These are phyloP conservation scores for Elephas maximus DNA, from an alignment of 2,113 vertebrate species.

Conservation along the genomic window DNA sequence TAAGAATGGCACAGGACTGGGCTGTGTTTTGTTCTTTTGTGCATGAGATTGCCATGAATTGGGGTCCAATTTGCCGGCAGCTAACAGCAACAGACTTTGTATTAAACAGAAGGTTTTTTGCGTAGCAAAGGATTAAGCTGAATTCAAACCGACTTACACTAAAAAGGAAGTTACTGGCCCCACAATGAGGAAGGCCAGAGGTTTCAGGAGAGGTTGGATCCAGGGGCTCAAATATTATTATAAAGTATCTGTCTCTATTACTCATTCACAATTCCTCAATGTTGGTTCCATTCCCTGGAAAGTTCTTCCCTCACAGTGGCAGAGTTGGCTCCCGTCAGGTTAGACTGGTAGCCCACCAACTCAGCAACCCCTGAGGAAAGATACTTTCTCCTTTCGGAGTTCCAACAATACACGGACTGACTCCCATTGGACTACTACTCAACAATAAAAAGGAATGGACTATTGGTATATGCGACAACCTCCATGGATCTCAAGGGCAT, in stretches of 20 bases:
- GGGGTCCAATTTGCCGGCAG: no score
- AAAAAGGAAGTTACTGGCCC: background rate
- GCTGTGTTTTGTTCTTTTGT: background rate
- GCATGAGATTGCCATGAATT: background rate
- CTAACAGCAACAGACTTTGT: background rate
- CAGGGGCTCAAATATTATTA: background rate
- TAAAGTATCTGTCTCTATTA: background rate
- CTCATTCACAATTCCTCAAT: background rate
- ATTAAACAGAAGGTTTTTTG: background rate
- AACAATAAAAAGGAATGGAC: background rate
- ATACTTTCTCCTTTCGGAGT: background rate
- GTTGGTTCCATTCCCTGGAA: background rate
- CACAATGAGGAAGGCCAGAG: background rate
- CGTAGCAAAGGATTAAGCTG: background rate
- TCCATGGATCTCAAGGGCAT: background rate
- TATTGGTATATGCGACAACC: background rate
- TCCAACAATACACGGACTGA: background rate
- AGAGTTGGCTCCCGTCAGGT: background rate
- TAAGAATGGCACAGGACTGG: background rate
- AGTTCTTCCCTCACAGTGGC: background rate
- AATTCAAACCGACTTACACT: background rate
- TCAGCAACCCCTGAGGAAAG: background rate
- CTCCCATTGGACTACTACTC: background rate
- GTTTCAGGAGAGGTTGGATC: slow-evolving; percentile 29
- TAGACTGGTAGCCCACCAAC: background rate